Conservation (phyloP, 2,888 invertebrate species). For the Spodoptera littoralis region DNA sequence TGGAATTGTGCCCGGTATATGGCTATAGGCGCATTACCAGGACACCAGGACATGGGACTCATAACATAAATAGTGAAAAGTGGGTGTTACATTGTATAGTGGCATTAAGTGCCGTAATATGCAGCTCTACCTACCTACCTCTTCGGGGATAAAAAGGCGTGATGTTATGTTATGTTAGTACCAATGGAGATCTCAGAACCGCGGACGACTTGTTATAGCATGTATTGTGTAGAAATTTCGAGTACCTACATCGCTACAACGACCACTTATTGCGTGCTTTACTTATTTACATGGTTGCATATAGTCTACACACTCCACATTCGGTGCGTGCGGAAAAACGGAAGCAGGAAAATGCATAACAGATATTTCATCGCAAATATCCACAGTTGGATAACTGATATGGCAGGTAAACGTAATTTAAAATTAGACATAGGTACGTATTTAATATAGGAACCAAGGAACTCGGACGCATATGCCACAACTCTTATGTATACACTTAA, state of each 20-base stretch:
- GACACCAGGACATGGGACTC: too few relatives aligned
- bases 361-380: slow-evolving; percentile 39
- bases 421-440: slow-evolving; percentile 15
- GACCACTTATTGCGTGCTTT: slow-evolving; percentile 68
- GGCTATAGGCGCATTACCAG: too few relatives aligned
- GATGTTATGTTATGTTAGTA: too few relatives aligned
- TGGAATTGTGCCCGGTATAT: too few relatives aligned
- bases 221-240: slow-evolving; percentile 20
- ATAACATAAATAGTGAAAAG: too few relatives aligned
- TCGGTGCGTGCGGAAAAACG: slow-evolving; percentile 71
- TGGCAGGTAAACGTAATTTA: slow-evolving; percentile 34
- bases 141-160: too few relatives aligned
- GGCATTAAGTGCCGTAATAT: too few relatives aligned
- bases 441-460: slow-evolving; percentile 23
- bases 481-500: too few relatives aligned
- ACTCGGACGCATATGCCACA: slow-evolving; percentile 6
- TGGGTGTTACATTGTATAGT: too few relatives aligned
- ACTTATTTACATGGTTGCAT: slow-evolving; percentile 73
- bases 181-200: too few relatives aligned
- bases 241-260: slow-evolving; percentile 26
- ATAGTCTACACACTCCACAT: slow-evolving; percentile 59
- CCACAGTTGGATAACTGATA: slow-evolving; percentile 62
- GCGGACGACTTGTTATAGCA: too few relatives aligned
- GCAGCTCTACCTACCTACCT: too few relatives aligned
- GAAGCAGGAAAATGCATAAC: slow-evolving; percentile 73